phyloP scores from a whole-genome alignment of 2,888 invertebrate genomes.

The Lymantria dispar region DNA sequence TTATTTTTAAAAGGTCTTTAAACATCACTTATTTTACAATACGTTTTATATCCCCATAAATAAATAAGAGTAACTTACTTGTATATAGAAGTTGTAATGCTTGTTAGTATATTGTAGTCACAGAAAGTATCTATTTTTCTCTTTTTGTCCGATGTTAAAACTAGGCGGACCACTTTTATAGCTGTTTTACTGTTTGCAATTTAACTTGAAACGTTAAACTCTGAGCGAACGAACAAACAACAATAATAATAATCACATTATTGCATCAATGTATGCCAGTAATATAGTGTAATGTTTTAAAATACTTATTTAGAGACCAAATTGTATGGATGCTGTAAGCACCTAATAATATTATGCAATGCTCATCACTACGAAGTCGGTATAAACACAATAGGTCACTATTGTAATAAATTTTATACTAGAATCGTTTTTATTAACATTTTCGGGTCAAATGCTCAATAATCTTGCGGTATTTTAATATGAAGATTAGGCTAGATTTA shows the following conservation, averaged over 20 bases:
- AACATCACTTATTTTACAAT: no score
- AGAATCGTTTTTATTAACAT: not conserved
- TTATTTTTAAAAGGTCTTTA: no score
- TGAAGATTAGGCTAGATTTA: not conserved
- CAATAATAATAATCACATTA: slow-evolving; percentile 54
- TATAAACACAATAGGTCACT: not conserved
- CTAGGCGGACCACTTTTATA: slow-evolving; percentile 68
- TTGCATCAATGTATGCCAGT: slow-evolving; percentile 40
- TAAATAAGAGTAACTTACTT: no score
- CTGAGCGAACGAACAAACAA: slow-evolving; percentile 53
- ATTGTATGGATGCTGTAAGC: not conserved
- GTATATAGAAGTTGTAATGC: slow-evolving; percentile 12
- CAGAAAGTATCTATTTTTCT: slow-evolving; percentile 44
- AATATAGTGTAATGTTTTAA: slow-evolving; percentile 22
- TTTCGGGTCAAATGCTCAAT: not conserved
- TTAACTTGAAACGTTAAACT: slow-evolving; percentile 72
- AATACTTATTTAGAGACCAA: slow-evolving; percentile 5
- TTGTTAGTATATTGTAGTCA: slow-evolving; percentile 23
- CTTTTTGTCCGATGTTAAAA: slow-evolving; percentile 47
- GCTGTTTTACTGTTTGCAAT: slow-evolving; percentile 74
- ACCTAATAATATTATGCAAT: not conserved
- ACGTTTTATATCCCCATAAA: no score
- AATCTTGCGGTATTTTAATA: not conserved
- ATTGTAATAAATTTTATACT: not conserved
- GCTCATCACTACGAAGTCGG: not conserved